Base-by-base conservation (phyloP, 2,797 vertebrate species). In the Sternotherus odoratus region DNA sequence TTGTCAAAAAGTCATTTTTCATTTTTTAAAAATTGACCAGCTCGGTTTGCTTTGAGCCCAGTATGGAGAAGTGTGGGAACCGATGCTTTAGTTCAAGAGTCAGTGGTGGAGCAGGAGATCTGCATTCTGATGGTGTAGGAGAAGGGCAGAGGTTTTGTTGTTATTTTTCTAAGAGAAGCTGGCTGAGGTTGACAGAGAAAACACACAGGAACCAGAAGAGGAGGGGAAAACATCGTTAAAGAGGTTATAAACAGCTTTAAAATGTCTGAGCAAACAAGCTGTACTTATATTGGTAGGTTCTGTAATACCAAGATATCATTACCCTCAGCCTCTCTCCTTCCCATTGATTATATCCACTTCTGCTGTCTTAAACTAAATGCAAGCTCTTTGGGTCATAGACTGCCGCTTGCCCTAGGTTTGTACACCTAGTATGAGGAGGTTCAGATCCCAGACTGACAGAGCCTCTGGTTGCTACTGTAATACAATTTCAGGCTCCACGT, bases 241-340 rank as follows among this genome's bases (percentile, higher is more conserved):
- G 72, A 82, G 91, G 90, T 90, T 90, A 85, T 84, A 83, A 93
- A n/a, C 53, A 16, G 3, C 24, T 84, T 66, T 36, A 5, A 66
- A 36, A 36, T 95, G 85, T 91, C 87, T 95, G 79, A 91, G 82
- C 94, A 96, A 94, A 90, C 56, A 88, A 91, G 84, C 89, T 10
- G 78, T 94, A 95, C 90, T 88, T 91, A 78, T 69, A 80, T 24
- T 23, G 56, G 93, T 78, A n/a, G 39, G 87, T 77, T 82, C 19
- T 54, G 82, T 5, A 87, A 81, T 84, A 92, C 84, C 94, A 82
- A 88, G 92, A 89, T 90, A 91, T 94, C 84, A 21, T 82, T 46
- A 78, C 92, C 87, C 78, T 81, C 53, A 85, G 88, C 93, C 89
- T 46, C 78, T 84, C 83, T 86, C 78, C 80, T 78, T 54, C 84